Conservation (phyloP, 2,797 vertebrate species). For the Peromyscus melanophrys region DNA sequence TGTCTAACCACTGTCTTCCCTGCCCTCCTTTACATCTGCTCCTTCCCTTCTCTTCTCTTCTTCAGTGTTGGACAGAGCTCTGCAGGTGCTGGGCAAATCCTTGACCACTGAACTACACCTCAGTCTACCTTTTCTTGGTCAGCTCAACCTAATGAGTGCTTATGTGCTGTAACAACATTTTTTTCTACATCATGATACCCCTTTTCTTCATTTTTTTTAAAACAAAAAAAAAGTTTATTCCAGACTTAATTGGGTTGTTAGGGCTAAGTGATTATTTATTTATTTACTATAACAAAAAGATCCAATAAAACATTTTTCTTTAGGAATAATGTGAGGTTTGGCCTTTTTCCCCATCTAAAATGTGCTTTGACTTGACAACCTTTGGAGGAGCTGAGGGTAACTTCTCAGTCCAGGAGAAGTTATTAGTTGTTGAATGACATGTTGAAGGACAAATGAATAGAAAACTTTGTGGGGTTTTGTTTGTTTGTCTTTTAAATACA, state of each 20-base stretch:
- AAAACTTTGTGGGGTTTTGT: not conserved
- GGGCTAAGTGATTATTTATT: constrained; percentile 66
- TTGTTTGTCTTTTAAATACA: not conserved
- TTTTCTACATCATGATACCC: not conserved
- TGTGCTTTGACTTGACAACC: constrained; percentile 32
- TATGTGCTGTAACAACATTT: not conserved
- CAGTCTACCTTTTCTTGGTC: not conserved
- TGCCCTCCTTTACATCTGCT: not conserved
- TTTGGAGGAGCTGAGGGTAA: not conserved
- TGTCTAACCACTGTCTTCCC: not conserved
- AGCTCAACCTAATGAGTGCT: not conserved
- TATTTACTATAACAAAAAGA: constrained; percentile 69
- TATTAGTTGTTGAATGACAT: constrained; percentile 15
- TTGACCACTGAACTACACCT: not conserved
- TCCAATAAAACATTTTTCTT: constrained; percentile 56
- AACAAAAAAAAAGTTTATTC: constrained; percentile 65
- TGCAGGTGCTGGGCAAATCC: not conserved
- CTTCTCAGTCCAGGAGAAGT: constrained; percentile 34
- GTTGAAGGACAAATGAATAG: not conserved
- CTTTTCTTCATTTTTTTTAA: constrained; percentile 26
- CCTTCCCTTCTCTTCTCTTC: not conserved
- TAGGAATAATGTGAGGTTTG: constrained; percentile 17
- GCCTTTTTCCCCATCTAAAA: not conserved
- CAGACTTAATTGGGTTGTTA: constrained; percentile 66
- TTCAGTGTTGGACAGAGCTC: not conserved